Base-by-base conservation (phyloP, 2,888 invertebrate genomes). In the Agrenia bidenticulata region DNA sequence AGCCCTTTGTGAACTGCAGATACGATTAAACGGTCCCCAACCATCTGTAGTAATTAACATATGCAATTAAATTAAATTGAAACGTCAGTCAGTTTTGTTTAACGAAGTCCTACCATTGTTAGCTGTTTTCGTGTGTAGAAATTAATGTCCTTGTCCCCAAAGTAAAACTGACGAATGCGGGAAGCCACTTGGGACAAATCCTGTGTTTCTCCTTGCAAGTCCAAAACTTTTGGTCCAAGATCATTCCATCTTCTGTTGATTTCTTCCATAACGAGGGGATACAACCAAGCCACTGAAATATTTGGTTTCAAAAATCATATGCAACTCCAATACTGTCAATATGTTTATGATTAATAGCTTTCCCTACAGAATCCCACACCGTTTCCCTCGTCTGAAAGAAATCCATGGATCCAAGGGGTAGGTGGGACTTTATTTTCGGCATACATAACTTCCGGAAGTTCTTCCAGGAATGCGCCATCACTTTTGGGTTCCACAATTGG, bases 241-340 rank as follows among this genome's bases (percentile, higher is more conserved):
- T 61, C 64, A n/a, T 61, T 49, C 71, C 71, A 71, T 23, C 57
- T 42, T 2, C 37, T 2, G 23, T 71, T 64, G 1, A 71, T 53
- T 53, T 67, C 71, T 45, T 64, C 57, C 62, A 71, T 64, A 5
- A 66, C 71, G n/a, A 68, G 59, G 11, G 71, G 71, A 32, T 66
- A 66, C n/a, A 71, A 39, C 53, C 66, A 68, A 9, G 68, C 66
- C 26, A 71, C 70, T 70, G 60, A 21, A 50, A 54, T 21, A 51
- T 45, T 15, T 9, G 24, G 24, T 26, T n/a, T 13, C 41, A 19
- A 55, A 26, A 21, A 50, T 37, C n/a, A 45, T 32, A 17, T 51
- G n/a, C n/a, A 32, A 50, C 19, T 56, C 2, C 7, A 60, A 39
- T 23, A 19, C 7, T 58, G 9, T 13, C 9, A n/a, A 51, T 23